These are phyloP conservation scores for Hyperoplus immaculatus DNA, from an alignment of 2,797 vertebrate species.

Conservation along the genomic window DNA sequence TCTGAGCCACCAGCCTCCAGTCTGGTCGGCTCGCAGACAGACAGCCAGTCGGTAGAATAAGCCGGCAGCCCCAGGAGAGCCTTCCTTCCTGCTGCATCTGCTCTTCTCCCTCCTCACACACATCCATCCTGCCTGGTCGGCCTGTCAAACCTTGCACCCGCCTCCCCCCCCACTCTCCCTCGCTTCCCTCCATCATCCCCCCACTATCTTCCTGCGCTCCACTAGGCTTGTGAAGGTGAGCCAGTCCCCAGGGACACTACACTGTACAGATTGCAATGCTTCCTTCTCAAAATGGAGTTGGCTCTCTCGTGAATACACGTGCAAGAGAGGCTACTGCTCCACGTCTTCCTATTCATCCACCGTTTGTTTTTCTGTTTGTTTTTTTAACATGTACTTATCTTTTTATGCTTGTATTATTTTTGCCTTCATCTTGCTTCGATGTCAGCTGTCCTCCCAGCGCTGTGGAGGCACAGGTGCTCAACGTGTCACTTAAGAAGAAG, in stretches of 20 bases:
- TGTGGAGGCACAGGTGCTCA: conserved; percentile 2
- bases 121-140: conserved; percentile 75
- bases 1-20: conserved; percentile 52
- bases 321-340: conserved; percentile 29
- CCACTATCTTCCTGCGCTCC: conserved; percentile 69
- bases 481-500: conserved; percentile 34
- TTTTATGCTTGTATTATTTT: conserved; percentile 52
- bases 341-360: conserved; percentile 14
- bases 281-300: conserved; percentile 69
- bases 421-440: conserved; percentile 22
- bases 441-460: conserved; percentile 46
- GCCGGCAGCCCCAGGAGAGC: conserved; percentile 72
- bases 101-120: conserved; percentile 74
- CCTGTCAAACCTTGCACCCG: conserved; percentile 66
- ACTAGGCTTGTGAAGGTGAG: conserved; percentile 83
- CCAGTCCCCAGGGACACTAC: conserved; percentile 71
- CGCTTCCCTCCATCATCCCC: conserved; percentile 4
- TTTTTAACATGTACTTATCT: conserved; percentile 13
- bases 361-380: conserved; percentile 53
- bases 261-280: conserved; percentile 79
- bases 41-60: conserved; percentile 72
- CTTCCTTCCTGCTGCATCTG: conserved; percentile 77
- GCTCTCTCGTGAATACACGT: conserved; percentile 61
- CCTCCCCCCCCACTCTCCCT: conserved; percentile 5
- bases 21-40: conserved; percentile 58